These are phyloP conservation scores for Trichosurus vulpecula DNA, from an alignment of 2,797 vertebrate genomes.

Conservation along the genomic window DNA sequence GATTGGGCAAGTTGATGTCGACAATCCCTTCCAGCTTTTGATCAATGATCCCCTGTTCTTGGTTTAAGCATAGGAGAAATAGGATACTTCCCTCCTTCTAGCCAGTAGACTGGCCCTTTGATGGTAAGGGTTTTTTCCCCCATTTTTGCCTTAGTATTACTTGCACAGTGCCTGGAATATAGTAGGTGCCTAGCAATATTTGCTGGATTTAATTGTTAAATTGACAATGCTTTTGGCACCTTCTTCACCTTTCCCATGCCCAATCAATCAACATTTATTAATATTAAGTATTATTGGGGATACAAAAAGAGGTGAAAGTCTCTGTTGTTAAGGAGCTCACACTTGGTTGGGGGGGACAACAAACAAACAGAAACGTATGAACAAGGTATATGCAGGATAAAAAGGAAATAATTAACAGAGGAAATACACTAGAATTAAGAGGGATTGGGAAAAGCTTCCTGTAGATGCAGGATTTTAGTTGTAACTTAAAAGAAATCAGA, in stretches of 20 bases:
- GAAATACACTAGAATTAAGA: background rate
- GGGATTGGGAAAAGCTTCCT: background rate
- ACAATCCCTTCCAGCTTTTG: background rate
- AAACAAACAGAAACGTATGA: background rate
- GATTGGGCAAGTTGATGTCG: background rate
- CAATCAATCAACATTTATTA: background rate
- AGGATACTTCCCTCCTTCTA: background rate
- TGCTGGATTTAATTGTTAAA: background rate
- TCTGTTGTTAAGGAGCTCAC: background rate
- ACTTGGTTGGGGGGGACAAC: background rate
- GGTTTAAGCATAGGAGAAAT: background rate
- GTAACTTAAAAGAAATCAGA: background rate
- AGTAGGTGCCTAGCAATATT: background rate
- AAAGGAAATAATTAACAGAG: background rate
- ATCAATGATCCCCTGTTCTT: background rate
- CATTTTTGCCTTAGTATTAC: background rate
- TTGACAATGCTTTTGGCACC: background rate
- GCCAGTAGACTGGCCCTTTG: background rate
- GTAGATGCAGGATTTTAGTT: background rate
- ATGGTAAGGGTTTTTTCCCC: background rate
- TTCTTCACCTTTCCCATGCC: background rate
- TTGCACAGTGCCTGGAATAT: background rate
- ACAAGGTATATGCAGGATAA: background rate
- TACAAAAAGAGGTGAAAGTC: background rate
- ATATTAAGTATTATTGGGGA: background rate